Conservation (phyloP, 2,888 invertebrate genomes). For the Pristionchus entomophagus region DNA sequence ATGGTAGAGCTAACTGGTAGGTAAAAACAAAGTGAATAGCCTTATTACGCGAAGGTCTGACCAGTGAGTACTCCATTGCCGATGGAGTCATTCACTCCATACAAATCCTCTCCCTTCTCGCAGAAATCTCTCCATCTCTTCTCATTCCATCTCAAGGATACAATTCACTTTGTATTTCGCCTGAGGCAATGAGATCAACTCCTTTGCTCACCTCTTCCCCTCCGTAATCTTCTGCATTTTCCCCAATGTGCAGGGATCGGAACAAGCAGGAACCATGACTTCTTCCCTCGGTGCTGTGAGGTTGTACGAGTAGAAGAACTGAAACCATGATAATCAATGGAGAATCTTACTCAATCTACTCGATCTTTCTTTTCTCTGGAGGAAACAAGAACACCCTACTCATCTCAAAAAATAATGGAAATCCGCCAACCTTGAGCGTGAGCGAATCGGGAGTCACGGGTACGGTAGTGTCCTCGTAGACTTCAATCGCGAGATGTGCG, state of each 20-base stretch:
- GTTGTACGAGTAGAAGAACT: conserved; percentile 36
- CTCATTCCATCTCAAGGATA: conserved; percentile 8
- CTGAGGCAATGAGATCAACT: background rate
- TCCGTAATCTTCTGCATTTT: conserved; percentile 35
- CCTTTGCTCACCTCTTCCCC: conserved; percentile 32
- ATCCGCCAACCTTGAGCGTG: background rate
- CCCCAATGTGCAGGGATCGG: background rate
- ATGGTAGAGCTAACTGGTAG: no score
- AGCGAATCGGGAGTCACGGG: background rate
- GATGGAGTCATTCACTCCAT: background rate
- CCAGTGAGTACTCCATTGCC: conserved; percentile 43
- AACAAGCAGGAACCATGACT: background rate
- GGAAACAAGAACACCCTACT: no score
- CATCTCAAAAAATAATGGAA: no score
- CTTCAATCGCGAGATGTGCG: conserved; percentile 42
- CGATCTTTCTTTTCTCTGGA: no score
- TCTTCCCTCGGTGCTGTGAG: background rate
- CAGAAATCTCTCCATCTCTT: conserved; percentile 40
- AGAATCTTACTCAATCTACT: no score
- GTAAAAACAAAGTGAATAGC: background rate
- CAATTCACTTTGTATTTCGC: background rate
- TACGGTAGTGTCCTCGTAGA: conserved; percentile 6
- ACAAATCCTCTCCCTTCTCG: conserved; percentile 20
- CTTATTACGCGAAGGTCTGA: background rate
- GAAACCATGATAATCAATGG: background rate